Conservation (phyloP, 2,113 vertebrate genomes). For the Ciconia stormi region DNA sequence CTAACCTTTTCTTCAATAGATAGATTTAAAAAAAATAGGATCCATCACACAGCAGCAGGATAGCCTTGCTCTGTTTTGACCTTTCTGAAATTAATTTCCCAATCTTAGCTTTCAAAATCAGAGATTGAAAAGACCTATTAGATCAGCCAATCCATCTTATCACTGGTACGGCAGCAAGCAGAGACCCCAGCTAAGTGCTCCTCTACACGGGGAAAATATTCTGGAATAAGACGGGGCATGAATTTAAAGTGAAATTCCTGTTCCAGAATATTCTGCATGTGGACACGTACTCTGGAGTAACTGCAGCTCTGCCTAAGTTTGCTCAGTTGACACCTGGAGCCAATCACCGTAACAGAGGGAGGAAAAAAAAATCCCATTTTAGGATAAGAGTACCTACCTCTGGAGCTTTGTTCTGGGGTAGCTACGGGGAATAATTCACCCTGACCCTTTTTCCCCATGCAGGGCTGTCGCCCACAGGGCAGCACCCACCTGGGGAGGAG, state of each 20-base stretch:
- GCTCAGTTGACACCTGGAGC: neutral
- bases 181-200: slow-evolving; percentile 54
- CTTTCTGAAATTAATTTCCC: slow-evolving; percentile 62
- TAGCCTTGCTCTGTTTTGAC: slow-evolving; percentile 64
- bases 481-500: accelerated
- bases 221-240: neutral
- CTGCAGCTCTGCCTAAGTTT: neutral
- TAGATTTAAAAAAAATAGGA: slow-evolving; percentile 49
- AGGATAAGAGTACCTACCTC: neutral
- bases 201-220: slow-evolving; percentile 4
- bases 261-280: neutral
- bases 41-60: slow-evolving; percentile 53
- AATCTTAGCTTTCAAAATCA: slow-evolving; percentile 57
- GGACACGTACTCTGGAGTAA: neutral
- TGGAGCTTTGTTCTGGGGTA: neutral
- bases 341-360: accelerated
- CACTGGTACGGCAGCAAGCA: neutral
- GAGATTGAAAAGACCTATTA: slow-evolving; percentile 59
- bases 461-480: neutral
- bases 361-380: neutral
- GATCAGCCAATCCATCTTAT: slow-evolving; percentile 60
- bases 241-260: slow-evolving; percentile 35
- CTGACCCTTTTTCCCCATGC: accelerated
- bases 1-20: slow-evolving; percentile 41
- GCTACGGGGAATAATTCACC: neutral